Percentiles rank a stretch among this genome's conserved stretches.
Conservation (phyloP, 2,113 vertebrate genomes). For the Gasterosteus nipponicus region DNA sequence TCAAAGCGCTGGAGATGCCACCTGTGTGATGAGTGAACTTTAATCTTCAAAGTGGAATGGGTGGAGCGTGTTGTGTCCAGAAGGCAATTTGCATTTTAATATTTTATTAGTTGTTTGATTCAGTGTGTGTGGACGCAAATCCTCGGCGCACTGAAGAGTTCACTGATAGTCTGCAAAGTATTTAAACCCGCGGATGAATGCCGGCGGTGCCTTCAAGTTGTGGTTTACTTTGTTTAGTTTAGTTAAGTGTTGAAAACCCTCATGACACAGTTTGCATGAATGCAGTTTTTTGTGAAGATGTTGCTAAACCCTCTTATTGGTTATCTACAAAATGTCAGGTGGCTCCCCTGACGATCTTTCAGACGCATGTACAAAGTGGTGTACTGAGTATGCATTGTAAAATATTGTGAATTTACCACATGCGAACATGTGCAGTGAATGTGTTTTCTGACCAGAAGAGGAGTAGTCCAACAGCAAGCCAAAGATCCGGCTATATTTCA, state of each 20-base stretch:
- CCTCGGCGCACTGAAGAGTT: background rate
- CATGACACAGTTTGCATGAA: background rate
- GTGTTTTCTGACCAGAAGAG: background rate
- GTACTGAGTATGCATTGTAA: background rate
- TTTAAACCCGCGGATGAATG: background rate
- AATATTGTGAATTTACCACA: background rate
- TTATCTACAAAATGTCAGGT: background rate
- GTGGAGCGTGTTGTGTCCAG: conserved; percentile 41
- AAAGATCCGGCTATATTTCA: background rate
- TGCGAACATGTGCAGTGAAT: background rate
- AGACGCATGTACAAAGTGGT: background rate
- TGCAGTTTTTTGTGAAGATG: background rate
- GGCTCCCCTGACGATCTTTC: background rate
- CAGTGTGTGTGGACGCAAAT: conserved; percentile 10
- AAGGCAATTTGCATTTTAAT: conserved; percentile 50
- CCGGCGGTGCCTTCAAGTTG: background rate
- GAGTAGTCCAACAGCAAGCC: background rate
- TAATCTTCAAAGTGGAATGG: conserved; percentile 51
- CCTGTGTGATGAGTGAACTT: conserved; percentile 58
- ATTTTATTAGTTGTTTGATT: conserved; percentile 37
- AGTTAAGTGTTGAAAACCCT: background rate
- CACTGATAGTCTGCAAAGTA: conserved; percentile 3
- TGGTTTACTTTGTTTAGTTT: background rate
- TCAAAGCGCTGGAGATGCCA: conserved; percentile 47
- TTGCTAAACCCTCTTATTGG: background rate